phyloP scores from a whole-genome alignment of 2,888 invertebrate genomes.

The Neuroscelio doddi region DNA sequence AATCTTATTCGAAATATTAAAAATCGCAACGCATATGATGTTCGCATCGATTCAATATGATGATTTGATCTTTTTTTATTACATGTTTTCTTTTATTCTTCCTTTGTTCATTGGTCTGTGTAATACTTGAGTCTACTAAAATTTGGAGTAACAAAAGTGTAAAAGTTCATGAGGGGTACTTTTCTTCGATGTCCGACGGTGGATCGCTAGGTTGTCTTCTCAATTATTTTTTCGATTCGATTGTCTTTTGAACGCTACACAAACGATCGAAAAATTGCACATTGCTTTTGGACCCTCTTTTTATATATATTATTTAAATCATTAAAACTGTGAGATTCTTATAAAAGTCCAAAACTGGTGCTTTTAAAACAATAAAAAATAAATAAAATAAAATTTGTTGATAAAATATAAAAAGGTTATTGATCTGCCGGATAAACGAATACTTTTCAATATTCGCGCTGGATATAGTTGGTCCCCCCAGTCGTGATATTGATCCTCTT shows the following conservation, averaged over 20 bases:
- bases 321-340: too few relatives aligned
- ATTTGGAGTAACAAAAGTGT: neutral
- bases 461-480: conserved; percentile 53
- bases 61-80: too few relatives aligned
- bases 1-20: neutral
- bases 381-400: neutral
- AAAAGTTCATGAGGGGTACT: neutral
- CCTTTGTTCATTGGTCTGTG: neutral
- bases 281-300: neutral
- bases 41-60: neutral
- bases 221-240: too few relatives aligned
- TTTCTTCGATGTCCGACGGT: conserved; percentile 49
- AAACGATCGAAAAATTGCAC: neutral
- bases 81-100: neutral
- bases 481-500: conserved; percentile 67
- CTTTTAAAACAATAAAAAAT: too few relatives aligned
- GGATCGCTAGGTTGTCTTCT: conserved; percentile 49
- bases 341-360: too few relatives aligned
- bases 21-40: conserved; percentile 8
- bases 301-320: too few relatives aligned
- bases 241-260: too few relatives aligned
- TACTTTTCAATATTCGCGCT: conserved; percentile 2
- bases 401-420: neutral
- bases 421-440: neutral
- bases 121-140: neutral